These are phyloP conservation scores for Sitta europaea DNA, from an alignment of 2,113 vertebrate genomes.

Conservation along the genomic window DNA sequence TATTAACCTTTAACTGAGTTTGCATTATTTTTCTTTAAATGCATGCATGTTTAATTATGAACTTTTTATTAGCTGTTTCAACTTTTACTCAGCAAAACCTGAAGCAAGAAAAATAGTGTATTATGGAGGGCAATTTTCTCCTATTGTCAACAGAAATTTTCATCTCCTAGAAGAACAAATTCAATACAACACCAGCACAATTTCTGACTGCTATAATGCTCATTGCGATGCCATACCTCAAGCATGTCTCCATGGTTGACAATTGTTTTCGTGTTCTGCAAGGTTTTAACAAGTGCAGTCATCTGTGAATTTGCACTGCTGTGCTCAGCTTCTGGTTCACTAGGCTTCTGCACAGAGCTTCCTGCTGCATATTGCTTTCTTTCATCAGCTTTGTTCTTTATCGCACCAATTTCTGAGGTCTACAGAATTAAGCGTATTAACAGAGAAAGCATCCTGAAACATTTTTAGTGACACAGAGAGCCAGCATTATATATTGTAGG, in stretches of 20 bases:
- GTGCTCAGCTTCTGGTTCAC: constrained; percentile 73
- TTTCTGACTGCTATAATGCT: neutral
- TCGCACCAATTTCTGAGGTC: constrained; percentile 81
- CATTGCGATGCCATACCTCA: constrained; percentile 76
- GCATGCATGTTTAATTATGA: neutral
- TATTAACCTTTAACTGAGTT: neutral
- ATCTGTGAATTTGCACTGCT: constrained; percentile 73
- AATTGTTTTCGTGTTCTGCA: constrained; percentile 71
- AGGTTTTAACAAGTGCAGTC: constrained; percentile 72
- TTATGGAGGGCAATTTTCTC: neutral
- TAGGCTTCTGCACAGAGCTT: constrained; percentile 68
- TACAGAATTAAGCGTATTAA: constrained; percentile 54
- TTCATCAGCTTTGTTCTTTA: constrained; percentile 79
- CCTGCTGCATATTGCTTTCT: constrained; percentile 70
- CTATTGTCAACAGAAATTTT: neutral
- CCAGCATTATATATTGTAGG: neutral
- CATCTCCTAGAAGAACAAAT: neutral
- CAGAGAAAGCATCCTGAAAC: neutral
- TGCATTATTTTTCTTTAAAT: neutral
- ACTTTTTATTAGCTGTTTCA: neutral
- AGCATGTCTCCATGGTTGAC: constrained; percentile 86
- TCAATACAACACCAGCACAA: neutral
- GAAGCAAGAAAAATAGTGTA: neutral
- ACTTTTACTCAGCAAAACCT: neutral
- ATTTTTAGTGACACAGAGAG: neutral